Conservation (phyloP, 2,113 vertebrate species). For the Labrus mixtus region DNA sequence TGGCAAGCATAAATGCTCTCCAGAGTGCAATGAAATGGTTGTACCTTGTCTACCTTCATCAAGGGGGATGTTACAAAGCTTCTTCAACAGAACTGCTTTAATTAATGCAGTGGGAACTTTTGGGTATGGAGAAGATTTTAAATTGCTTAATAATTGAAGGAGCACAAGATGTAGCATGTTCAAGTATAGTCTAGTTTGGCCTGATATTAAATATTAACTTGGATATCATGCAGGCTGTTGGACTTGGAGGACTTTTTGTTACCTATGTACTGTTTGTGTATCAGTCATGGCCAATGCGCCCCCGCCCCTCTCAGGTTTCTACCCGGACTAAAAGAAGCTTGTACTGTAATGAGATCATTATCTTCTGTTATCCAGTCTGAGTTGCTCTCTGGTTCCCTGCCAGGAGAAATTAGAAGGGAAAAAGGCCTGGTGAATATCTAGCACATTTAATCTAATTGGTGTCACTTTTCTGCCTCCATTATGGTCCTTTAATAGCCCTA, state of each 20-base stretch:
- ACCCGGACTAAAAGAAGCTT: slow-evolving; percentile 48
- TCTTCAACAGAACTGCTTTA: slow-evolving; percentile 55
- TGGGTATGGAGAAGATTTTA: slow-evolving; percentile 61
- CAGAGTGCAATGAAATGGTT: slow-evolving; percentile 53
- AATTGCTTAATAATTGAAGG: slow-evolving; percentile 75
- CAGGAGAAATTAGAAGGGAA: slow-evolving; percentile 73
- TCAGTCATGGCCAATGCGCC: slow-evolving; percentile 38
- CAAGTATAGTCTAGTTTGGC: slow-evolving; percentile 43
- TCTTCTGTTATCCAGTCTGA: slow-evolving; percentile 73
- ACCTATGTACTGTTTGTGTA: slow-evolving; percentile 38
- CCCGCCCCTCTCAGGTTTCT: slow-evolving; percentile 45
- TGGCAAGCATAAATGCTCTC: slow-evolving; percentile 46
- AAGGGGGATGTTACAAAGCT: slow-evolving; percentile 51
- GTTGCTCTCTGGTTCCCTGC: slow-evolving; percentile 71
- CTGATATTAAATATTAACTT: slow-evolving; percentile 69
- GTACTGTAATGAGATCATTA: slow-evolving; percentile 82
- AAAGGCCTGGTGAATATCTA: slow-evolving; percentile 74
- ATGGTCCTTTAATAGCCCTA: slow-evolving; percentile 75
- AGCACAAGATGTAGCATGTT: slow-evolving; percentile 61
- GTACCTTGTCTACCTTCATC: slow-evolving; percentile 63
- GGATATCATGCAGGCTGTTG: slow-evolving; percentile 33
- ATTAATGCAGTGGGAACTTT: slow-evolving; percentile 72
- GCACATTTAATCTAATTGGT: slow-evolving; percentile 83
- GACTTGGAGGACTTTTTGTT: slow-evolving; percentile 21
- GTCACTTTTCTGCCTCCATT: slow-evolving; percentile 80